Conservation (phyloP, 1,140 invertebrate genomes). For the Eulimnadia texana region DNA sequence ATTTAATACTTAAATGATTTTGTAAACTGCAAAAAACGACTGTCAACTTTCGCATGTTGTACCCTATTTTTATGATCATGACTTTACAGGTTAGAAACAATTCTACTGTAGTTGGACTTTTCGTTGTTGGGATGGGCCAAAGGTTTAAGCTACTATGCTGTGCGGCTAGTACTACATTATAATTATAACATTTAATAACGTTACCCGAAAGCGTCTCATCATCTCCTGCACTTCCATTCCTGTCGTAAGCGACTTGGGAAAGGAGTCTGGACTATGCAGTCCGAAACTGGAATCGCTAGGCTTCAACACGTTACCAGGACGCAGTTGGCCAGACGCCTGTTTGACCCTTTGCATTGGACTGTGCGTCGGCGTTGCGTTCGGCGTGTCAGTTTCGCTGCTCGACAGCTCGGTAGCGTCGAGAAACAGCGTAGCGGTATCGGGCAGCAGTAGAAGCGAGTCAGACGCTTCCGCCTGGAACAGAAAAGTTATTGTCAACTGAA, state of each 20-base stretch:
- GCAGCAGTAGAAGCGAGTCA: conserved; percentile 45
- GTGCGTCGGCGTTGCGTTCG: conserved; percentile 44
- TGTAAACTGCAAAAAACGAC: too few species aligned
- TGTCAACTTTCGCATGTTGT: too few species aligned
- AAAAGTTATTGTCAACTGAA: too few species aligned
- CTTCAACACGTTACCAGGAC: conserved; percentile 24
- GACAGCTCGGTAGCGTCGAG: conserved; percentile 38
- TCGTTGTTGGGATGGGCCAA: too few species aligned
- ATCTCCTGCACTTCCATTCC: conserved; percentile 19
- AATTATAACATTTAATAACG: too few species aligned
- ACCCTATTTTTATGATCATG: too few species aligned
- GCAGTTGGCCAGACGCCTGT: too few species aligned
- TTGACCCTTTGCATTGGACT: conserved; percentile 48
- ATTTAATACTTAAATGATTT: too few species aligned
- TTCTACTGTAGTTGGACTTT: too few species aligned
- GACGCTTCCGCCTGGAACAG: conserved; percentile 52
- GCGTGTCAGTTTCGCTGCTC: conserved; percentile 53
- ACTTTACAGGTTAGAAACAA: too few species aligned
- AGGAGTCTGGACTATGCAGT: conserved; percentile 61
- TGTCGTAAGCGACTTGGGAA: conserved; percentile 3
- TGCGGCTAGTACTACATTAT: too few species aligned
- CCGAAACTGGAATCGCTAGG: conserved; percentile 57
- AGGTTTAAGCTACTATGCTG: too few species aligned
- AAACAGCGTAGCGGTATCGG: background rate
- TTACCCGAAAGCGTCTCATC: conserved; percentile 21